Conservation (phyloP, 1,140 invertebrate genomes). For the Ditylenchus dipsaci region DNA sequence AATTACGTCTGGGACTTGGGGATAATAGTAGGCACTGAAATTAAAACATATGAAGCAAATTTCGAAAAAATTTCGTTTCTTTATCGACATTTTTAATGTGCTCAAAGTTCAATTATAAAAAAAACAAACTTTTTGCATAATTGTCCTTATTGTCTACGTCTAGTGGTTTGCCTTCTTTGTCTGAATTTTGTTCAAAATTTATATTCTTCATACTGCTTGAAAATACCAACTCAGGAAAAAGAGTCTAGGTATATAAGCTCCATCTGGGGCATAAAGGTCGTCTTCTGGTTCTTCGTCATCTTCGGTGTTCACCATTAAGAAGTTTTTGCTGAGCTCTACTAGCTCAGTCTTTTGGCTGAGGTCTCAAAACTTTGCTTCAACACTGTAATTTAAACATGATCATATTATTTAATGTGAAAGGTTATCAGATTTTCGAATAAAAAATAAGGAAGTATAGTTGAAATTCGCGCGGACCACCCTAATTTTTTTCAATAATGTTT, state of each 20-base stretch:
- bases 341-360: constrained; percentile 45
- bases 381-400: constrained; percentile 33
- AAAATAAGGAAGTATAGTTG: too few species aligned
- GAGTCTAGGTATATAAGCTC: constrained; percentile 52
- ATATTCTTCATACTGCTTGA: too few species aligned
- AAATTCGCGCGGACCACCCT: too few species aligned
- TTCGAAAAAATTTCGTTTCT: background rate
- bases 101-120: background rate
- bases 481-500: too few species aligned
- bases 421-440: too few species aligned
- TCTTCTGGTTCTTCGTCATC: constrained; percentile 57
- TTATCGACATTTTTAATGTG: background rate
- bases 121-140: constrained; percentile 44
- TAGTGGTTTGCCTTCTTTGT: constrained; percentile 48
- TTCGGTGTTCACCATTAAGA: constrained; percentile 57
- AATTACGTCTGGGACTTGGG: constrained; percentile 46
- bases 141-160: constrained; percentile 52
- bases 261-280: constrained; percentile 53
- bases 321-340: constrained; percentile 49
- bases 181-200: constrained; percentile 19
- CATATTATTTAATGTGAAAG: constrained; percentile 2
- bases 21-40: constrained; percentile 45
- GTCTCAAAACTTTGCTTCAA: constrained; percentile 46
- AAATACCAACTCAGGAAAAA: constrained; percentile 48
- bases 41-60: too few species aligned